Base-by-base conservation (phyloP, 2,797 vertebrate species). In the Pseudomugil gertrudae region DNA sequence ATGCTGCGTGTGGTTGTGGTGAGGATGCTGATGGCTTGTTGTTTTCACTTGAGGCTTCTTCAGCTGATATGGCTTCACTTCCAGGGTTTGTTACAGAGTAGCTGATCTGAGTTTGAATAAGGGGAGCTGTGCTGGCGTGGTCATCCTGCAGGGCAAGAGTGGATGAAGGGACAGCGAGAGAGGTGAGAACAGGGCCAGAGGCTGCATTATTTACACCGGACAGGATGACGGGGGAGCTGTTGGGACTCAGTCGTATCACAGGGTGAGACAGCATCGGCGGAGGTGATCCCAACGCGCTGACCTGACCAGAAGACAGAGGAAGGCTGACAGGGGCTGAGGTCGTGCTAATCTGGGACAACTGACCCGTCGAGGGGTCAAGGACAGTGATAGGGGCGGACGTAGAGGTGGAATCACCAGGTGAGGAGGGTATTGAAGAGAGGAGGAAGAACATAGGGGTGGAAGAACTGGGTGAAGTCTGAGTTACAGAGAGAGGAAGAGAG, bases 391-490 rank as follows among this genome's bases (percentile, higher is more conserved):
- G 82, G 50, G 88, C 78, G 82, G 92, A 88, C 67, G 85, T 76
- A 79, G 91, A 63, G 57, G 78, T 70, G 26, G 88, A 58, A 32
- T 92, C 88, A 36, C 82, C 79, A 1, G 87, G 70, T 53, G 89
- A 89, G 19, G 89, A 70, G 21, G 92, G 78, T 10, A 92, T 61
- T 4, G 94, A 84, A 9, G 93, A 93, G 29, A 95, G 89, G 62
- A 95, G 91, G 26, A 95, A 87, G 52, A 94, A 80, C 86, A 94
- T 63, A 1, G 89, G 81, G 24, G 84, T 57, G 27, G 92, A 90
- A 76, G 85, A 60, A 65, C 75, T 74, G 0, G 86, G 69, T 10
- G 88, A 66, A 36, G 84, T 83, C 74, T 89, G 89, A 63, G 86
- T 48, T 4, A 92, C 80, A 8, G 92, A 75, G 33, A 92, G 69